Conservation (phyloP, 2,888 invertebrate species). For the Oxyteleia sp. region DNA sequence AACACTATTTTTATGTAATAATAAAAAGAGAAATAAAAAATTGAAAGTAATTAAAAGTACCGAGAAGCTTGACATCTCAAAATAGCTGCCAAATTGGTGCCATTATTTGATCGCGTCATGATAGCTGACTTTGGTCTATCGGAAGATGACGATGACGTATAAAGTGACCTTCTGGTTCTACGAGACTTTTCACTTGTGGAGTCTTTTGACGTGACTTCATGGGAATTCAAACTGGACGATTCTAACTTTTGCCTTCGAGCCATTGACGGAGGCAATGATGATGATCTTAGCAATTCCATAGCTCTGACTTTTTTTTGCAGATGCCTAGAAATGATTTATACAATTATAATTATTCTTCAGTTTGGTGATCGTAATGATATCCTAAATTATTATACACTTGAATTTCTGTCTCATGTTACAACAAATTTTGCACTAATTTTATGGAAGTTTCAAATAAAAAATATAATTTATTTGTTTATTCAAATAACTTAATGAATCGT, state of each 20-base stretch:
- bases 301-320: conserved; percentile 90
- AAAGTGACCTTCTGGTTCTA: conserved; percentile 63
- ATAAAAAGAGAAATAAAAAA: no score
- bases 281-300: conserved; percentile 91
- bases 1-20: no score
- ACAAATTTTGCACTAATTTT: no score
- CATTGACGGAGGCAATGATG: conserved; percentile 91
- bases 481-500: no score
- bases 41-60: conserved; percentile 72
- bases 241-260: conserved; percentile 89
- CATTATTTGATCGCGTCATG: conserved; percentile 79
- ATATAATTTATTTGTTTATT: no score
- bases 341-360: no score
- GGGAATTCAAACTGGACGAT: conserved; percentile 74
- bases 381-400: no score
- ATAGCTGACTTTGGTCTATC: conserved; percentile 83
- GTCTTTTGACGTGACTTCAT: conserved; percentile 71
- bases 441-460: no score
- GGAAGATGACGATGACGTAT: conserved; percentile 78
- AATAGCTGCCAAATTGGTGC: conserved; percentile 90
- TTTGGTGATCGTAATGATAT: no score
- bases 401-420: no score
- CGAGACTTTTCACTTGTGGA: conserved; percentile 69
- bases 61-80: conserved; percentile 88
- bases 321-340: conserved; percentile 37